Evolutionary conservation across 2,797 vertebrate genomes (phyloP), one percentile per base, ranked within the genome.

Genomic region (Melopsittacus undulatus): DNA sequence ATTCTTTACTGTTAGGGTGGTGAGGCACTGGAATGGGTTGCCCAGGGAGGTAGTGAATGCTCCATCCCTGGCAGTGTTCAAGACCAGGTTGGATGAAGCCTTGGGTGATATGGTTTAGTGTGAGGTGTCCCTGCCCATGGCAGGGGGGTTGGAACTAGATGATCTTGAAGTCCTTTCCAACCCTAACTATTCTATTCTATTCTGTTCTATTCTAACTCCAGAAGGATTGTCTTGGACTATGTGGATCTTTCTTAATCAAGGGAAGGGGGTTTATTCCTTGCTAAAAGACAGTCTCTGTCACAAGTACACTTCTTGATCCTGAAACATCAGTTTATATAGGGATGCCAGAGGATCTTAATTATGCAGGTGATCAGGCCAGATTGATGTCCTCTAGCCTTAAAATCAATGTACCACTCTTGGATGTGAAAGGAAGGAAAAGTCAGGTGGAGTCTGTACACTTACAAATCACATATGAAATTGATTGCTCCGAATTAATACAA

Each of bases 341-440:
- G 26, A 56, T 89, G 74, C 61, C 73, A 86, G 54, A 94, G 27
- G 24, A 69, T 79, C 67, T 95, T 78, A 92, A 74, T 95, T 77
- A 76, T 67, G 70, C 69, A 90, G 38, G 9, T 63, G 77, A 26
- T 63, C 83, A 89, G 74, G 13, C 34, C 63, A 74, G 36, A 82
- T 30, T 46, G 66, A 62, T 86, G 86, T 52, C 61, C 92, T 67
- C 67, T 16, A 57, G 63, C 26, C 74, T 95, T 93, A 90, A 94
- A 91, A 92, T 62, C 59, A 87, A 42, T 61, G 21, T 2, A 30
- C 40, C 54, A 54, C 38, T 85, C 73, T 82, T 2, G 0, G 29
- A 79, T 45, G 23, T 14, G 36, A 84, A 90, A 57, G 42, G 64
- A 89, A 70, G 30, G 52, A 61, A 51, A 74, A 93, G 70, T 49